These are phyloP conservation scores for Hoplias malabaricus DNA, from an alignment of 2,113 vertebrate genomes.

Conservation along the genomic window DNA sequence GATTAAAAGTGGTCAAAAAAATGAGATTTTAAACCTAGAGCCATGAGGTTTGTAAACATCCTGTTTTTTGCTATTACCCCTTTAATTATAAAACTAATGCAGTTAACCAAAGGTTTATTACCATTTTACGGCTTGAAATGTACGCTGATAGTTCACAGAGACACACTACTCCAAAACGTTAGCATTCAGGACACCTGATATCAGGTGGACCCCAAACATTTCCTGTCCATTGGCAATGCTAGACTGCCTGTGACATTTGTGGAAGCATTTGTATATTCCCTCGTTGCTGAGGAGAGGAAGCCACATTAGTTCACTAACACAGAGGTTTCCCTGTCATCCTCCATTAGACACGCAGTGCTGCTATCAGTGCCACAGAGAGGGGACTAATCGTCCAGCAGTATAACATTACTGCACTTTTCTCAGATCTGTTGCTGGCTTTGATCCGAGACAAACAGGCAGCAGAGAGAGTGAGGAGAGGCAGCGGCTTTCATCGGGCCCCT, in stretches of 20 bases:
- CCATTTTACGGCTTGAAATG: too few relatives aligned
- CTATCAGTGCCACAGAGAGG: constrained; percentile 10
- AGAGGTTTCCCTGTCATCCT: constrained; percentile 20
- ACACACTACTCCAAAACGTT: neutral
- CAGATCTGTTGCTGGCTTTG: constrained; percentile 47
- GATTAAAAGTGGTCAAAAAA: too few relatives aligned
- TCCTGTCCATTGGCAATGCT: constrained; percentile 19
- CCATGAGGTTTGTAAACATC: too few relatives aligned
- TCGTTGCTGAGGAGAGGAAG: constrained; percentile 10
- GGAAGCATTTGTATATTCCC: constrained; percentile 25
- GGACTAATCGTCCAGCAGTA: constrained; percentile 35
- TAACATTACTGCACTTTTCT: constrained; percentile 40
- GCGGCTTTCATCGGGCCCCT: constrained; percentile 49
- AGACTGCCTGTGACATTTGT: constrained; percentile 31
- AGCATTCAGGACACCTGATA: neutral
- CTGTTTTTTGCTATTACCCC: too few relatives aligned
- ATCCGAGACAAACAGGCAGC: constrained; percentile 52
- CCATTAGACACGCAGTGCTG: constrained; percentile 15
- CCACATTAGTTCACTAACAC: constrained; percentile 27
- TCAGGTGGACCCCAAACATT: constrained; percentile 26
- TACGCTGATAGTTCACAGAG: too few relatives aligned
- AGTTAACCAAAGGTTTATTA: too few relatives aligned
- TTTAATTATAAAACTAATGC: too few relatives aligned
- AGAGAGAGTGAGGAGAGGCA: constrained; percentile 23
- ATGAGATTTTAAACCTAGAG: too few relatives aligned